These are phyloP conservation scores for Dolomedes plantarius DNA, from an alignment of 2,888 invertebrate species.

Conservation along the genomic window DNA sequence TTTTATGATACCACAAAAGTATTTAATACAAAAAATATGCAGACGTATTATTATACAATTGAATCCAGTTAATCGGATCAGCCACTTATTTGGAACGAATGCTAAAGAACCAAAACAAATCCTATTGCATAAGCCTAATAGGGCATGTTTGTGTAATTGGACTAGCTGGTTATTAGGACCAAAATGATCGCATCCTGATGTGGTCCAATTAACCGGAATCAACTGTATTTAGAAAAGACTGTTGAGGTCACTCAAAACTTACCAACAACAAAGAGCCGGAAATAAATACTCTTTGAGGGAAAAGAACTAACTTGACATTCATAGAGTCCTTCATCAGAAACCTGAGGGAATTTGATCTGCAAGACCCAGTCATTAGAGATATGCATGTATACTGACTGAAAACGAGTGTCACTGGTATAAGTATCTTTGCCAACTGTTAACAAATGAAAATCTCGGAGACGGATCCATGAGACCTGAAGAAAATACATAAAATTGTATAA, in stretches of 20 bases:
- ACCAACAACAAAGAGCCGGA: conserved; percentile 66
- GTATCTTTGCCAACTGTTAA: conserved; percentile 91
- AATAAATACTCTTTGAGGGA: conserved; percentile 81
- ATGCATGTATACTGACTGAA: conserved; percentile 87
- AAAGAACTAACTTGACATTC: conserved; percentile 96
- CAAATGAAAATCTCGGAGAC: conserved; percentile 88
- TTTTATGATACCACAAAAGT: too few relatives aligned
- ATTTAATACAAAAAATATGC: too few relatives aligned
- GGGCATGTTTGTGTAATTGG: too few relatives aligned
- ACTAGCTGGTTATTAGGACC: too few relatives aligned
- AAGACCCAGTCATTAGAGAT: conserved; percentile 85
- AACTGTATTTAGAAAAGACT: too few relatives aligned
- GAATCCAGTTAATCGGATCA: too few relatives aligned
- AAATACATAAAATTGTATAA: background rate
- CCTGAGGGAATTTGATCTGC: conserved; percentile 91
- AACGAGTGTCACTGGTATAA: conserved; percentile 91
- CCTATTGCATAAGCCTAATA: too few relatives aligned
- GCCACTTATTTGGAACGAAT: too few relatives aligned
- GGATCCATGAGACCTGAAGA: conserved; percentile 84
- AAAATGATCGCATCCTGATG: too few relatives aligned
- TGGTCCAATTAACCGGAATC: too few relatives aligned
- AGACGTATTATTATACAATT: too few relatives aligned
- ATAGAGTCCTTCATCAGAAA: conserved; percentile 82
- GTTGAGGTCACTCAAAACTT: conserved; percentile 22
- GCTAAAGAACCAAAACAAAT: too few relatives aligned